Evolutionary conservation across 1,140 invertebrate genomes (phyloP).

Genomic region (Metopolophium dirhodum): DNA sequence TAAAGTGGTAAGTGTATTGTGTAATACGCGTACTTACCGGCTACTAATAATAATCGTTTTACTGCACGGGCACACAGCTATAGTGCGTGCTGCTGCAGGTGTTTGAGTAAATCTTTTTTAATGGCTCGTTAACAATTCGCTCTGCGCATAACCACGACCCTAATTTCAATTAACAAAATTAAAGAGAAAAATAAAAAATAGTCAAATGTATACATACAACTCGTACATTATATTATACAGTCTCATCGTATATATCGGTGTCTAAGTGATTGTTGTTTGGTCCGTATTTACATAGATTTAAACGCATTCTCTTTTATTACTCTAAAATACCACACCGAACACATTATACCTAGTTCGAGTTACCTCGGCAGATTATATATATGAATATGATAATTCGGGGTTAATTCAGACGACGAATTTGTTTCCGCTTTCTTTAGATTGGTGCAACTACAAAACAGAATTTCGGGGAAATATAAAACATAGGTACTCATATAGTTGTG

Average conservation of each 20-base stretch:
- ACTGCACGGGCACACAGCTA: not conserved
- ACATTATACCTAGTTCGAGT: not conserved
- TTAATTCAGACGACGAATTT: not conserved
- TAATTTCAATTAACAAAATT: not conserved
- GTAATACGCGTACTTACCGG: not conserved
- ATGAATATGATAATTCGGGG: not conserved
- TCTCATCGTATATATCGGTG: not conserved
- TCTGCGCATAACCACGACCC: not conserved
- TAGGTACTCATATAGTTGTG: not conserved
- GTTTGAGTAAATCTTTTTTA: not conserved
- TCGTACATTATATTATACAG: not conserved
- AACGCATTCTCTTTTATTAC: too few species aligned
- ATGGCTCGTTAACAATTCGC: not conserved
- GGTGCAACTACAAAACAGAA: not conserved
- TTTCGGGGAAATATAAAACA: not conserved
- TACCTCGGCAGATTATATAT: not conserved
- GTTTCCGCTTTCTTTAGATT: not conserved
- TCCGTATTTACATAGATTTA: not conserved
- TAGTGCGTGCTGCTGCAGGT: not conserved
- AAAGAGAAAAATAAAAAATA: not conserved
- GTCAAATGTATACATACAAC: not conserved
- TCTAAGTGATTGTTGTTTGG: not conserved
- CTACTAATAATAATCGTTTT: constrained; percentile 9
- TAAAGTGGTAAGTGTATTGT: not conserved
- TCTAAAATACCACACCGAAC: too few species aligned